Evolutionary conservation across 2,797 vertebrate species (phyloP), one percentile per base, ranked within the genome.

Genomic region (Mallotus villosus): DNA sequence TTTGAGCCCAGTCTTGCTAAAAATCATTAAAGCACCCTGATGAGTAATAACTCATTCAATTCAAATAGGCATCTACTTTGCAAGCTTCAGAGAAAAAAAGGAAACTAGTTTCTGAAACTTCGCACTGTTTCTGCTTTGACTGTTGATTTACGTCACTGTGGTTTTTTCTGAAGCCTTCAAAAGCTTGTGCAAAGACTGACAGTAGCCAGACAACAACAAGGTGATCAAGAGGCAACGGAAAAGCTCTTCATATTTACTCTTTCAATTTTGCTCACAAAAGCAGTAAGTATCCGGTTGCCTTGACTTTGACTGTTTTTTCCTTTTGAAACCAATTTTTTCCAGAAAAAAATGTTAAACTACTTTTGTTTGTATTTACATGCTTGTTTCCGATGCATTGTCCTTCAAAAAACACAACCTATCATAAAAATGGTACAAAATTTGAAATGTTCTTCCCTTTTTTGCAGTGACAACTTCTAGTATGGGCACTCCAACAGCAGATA

Each of bases 131-230:
- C 63, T 49, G 57, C 22, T 46, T 3, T n/a, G 68, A 61, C 27
- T 63, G 32, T 67, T 25, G 3, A 53, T 34, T 19, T 14, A 77
- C 81, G 86, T 86, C 80, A 84, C 17, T 22, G 76, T 84, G 67
- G 82, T 82, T 86, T 82, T 70, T 68, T 68, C 59, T 3, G 61
- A 78, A 37, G 25, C 12, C 34, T 27, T 70, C 79, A 80, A 80
- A 87, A 85, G 72, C 72, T 68, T 82, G 76, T 72, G 61, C 68
- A 70, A 70, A 76, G 67, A 5, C 53, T 74, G 59, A 63, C 24
- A 0, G 29, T 8, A 58, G 32, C 7, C 25, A 68, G 63, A 74
- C 64, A 21, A 49, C 58, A 63, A 25, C 27, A 55, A 32, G 69
- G 70, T 46, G 70, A 34, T 59, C 34, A 25, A 3, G 32, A 53